Conservation (phyloP, 2,888 invertebrate genomes). For the Dynastes grantii region DNA sequence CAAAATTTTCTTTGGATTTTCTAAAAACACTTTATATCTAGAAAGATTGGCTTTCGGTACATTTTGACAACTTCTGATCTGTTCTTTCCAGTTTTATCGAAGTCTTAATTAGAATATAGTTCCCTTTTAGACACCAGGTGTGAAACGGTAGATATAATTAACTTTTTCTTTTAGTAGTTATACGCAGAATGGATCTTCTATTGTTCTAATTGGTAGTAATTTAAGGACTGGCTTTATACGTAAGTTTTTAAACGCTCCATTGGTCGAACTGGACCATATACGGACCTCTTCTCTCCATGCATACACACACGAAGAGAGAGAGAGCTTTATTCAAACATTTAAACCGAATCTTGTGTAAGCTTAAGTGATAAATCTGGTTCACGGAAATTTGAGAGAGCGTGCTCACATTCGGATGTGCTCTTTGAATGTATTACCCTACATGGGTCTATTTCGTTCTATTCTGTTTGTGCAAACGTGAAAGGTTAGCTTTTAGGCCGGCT, state of each 20-base stretch:
- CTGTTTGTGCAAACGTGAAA: too few species aligned
- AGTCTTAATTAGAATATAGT: conserved; percentile 37
- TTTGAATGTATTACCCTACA: not conserved
- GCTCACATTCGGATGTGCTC: not conserved
- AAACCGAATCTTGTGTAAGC: conserved; percentile 45
- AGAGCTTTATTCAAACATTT: conserved; percentile 36
- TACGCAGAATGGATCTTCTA: not conserved
- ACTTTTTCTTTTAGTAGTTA: conserved; percentile 25
- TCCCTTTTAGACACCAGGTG: conserved; percentile 46
- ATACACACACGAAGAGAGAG: not conserved
- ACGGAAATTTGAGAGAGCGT: conserved; percentile 31
- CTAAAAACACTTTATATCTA: too few species aligned
- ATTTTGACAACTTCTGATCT: not conserved
- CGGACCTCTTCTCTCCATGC: not conserved
- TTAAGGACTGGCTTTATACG: conserved; percentile 29
- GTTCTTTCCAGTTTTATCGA: not conserved
- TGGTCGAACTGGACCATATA: conserved; percentile 18
- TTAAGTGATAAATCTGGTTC: conserved; percentile 42
- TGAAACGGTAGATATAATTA: conserved; percentile 41
- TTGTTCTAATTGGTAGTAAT: conserved; percentile 48
- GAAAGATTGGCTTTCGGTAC: not conserved
- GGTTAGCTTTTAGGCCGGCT: too few species aligned
- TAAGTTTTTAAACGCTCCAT: conserved; percentile 3
- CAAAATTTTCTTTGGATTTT: too few species aligned
- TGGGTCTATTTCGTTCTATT: too few species aligned